phyloP scores from a whole-genome alignment of 2,797 vertebrate species.

The Ataeniobius toweri region DNA sequence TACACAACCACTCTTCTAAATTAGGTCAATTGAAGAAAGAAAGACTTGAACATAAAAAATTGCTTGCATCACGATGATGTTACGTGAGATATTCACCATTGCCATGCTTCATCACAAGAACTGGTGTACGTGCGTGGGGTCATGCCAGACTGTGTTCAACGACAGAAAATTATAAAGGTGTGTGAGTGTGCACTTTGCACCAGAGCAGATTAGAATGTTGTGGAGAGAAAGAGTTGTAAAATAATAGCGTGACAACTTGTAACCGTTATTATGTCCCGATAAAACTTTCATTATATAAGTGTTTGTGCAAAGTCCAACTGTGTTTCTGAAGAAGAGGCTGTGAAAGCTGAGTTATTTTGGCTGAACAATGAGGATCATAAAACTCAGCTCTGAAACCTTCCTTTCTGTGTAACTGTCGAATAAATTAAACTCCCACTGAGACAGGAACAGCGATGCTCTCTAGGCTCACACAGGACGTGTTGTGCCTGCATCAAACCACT shows the following conservation, averaged over 20 bases:
- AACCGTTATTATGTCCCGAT: constrained; percentile 57
- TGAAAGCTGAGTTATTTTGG: constrained; percentile 40
- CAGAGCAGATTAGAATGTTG: constrained; percentile 53
- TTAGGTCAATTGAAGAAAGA: not conserved
- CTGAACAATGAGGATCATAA: constrained; percentile 15
- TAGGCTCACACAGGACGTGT: constrained; percentile 59
- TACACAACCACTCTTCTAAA: not conserved
- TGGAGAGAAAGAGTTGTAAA: constrained; percentile 38
- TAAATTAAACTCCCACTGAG: constrained; percentile 63
- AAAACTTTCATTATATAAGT: constrained; percentile 61
- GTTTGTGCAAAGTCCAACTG: constrained; percentile 63
- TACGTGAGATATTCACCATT: constrained; percentile 9
- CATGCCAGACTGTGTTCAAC: constrained; percentile 27
- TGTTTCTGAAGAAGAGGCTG: constrained; percentile 47
- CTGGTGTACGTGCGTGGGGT: constrained; percentile 57
- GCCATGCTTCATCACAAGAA: not conserved
- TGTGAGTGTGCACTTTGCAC: constrained; percentile 40
- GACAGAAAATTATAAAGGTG: constrained; percentile 27
- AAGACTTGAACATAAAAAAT: constrained; percentile 1
- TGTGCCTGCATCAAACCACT: constrained; percentile 62
- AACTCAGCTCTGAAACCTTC: constrained; percentile 32
- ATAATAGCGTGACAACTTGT: constrained; percentile 26
- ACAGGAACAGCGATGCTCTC: constrained; percentile 57
- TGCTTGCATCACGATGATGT: not conserved
- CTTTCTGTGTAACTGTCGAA: constrained; percentile 31